These are phyloP conservation scores for Mercenaria mercenaria DNA, from an alignment of 1,140 invertebrate species.

Conservation along the genomic window DNA sequence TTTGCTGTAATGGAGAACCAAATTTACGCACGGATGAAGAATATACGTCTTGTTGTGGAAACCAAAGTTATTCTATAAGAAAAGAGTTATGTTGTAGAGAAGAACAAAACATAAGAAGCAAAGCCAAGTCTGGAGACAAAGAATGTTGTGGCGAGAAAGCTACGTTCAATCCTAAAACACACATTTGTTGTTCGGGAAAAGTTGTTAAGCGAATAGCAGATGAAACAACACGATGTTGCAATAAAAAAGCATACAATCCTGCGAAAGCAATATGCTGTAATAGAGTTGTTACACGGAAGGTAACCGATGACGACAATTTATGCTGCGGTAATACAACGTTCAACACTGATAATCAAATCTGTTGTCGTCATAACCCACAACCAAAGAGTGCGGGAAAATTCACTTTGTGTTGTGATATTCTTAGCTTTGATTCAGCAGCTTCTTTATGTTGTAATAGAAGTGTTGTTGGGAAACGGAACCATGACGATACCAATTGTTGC, in stretches of 20 bases:
- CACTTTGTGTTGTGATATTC: constrained; percentile 23
- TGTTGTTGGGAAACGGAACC: background rate
- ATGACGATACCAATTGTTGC: background rate
- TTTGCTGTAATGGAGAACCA: constrained; percentile 37
- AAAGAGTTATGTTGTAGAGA: constrained; percentile 8
- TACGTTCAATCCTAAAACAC: constrained; percentile 1
- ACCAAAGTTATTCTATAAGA: background rate
- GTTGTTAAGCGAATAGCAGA: background rate
- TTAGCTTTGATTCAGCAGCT: background rate
- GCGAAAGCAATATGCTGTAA: background rate
- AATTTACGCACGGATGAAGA: background rate
- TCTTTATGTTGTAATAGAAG: background rate
- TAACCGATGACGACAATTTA: constrained; percentile 3
- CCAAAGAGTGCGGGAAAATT: background rate
- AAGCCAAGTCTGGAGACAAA: background rate
- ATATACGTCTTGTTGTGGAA: constrained; percentile 31
- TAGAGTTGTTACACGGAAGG: background rate
- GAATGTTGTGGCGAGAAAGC: constrained; percentile 2
- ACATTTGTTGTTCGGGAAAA: constrained; percentile 35
- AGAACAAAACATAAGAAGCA: background rate
- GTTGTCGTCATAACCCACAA: background rate
- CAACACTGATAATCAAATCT: background rate
- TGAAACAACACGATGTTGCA: background rate
- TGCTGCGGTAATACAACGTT: constrained; percentile 40
- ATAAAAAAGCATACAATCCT: constrained; percentile 1